Percentiles rank a stretch among this genome's conserved stretches.
Conservation (phyloP, 2,888 invertebrate species). For the Synanthedon vespiformis region DNA sequence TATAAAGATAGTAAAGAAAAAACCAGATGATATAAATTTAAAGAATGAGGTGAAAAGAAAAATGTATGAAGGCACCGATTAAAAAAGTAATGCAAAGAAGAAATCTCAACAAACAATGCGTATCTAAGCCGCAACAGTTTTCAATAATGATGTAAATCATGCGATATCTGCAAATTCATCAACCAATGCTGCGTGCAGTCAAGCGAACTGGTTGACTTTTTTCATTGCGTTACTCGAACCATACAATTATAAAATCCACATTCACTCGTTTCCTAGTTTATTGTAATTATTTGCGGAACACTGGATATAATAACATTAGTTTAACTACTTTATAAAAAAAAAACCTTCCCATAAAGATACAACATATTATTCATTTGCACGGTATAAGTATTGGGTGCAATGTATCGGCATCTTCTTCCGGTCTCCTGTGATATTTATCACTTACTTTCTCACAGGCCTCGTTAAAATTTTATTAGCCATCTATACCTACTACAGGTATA, state of each 20-base stretch:
- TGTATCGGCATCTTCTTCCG: neutral
- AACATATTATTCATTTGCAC: neutral
- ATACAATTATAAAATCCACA: slow-evolving; percentile 8
- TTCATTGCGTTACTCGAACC: slow-evolving; percentile 28
- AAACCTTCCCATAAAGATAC: neutral
- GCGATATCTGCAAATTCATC: slow-evolving; percentile 29
- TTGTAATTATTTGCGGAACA: neutral
- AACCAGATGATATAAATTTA: no score
- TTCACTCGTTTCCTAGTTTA: neutral
- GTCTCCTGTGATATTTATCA: neutral
- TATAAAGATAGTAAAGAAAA: no score
- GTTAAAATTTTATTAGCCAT: no score
- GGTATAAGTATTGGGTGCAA: neutral
- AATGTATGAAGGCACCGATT: no score
- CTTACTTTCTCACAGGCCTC: neutral
- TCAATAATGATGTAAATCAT: slow-evolving; percentile 13
- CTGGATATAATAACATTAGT: neutral
- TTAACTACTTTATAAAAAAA: neutral
- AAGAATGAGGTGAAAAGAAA: no score
- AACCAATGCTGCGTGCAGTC: slow-evolving; percentile 23
- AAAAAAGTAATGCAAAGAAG: neutral
- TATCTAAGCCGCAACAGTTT: neutral
- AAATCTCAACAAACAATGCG: neutral
- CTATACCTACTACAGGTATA: no score
- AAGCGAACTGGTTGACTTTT: slow-evolving; percentile 29